Percentiles rank a stretch among this genome's conserved stretches.
phyloP scores from a whole-genome alignment of 2,113 vertebrate species.

The human (Homo sapiens) region GRCh38 chrX:13019001-13019500 shows the following conservation, averaged over 20 bases:
- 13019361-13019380: too few species aligned
- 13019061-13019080: background rate
- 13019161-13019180: background rate
- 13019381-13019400: too few species aligned
- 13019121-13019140: background rate
- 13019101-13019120: background rate
- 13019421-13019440: too few species aligned
- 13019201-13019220: background rate
- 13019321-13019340: too few species aligned
- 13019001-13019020: conserved; percentile 38
- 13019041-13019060: conserved; percentile 31
- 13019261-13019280: too few species aligned
- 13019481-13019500: too few species aligned
- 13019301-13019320: too few species aligned
- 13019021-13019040: conserved; percentile 7
- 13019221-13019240: conserved; percentile 28
- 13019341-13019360: too few species aligned
- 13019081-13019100: background rate
- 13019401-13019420: too few species aligned
- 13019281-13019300: too few species aligned
- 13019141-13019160: background rate
- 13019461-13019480: too few species aligned
- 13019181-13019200: conserved; percentile 4
- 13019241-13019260: background rate
- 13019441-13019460: too few species aligned